A percentile compares a stretch with the other conserved stretches of the same genome.
Evolutionary conservation across 2,113 vertebrate genomes (phyloP).

Genomic region (Neomonachus schauinslandi): DNA sequence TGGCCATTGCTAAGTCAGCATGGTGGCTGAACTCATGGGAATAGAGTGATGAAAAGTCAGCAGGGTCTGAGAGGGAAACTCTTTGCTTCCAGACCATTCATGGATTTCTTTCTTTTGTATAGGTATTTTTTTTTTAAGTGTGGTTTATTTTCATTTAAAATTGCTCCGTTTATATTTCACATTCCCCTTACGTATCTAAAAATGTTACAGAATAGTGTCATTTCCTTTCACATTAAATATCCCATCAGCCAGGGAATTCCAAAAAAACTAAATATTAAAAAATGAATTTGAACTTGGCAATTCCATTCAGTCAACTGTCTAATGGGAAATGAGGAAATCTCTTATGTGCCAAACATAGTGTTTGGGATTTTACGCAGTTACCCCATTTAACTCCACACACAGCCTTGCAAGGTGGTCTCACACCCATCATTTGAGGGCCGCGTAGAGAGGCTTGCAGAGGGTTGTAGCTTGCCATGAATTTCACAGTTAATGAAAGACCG

Average conservation of each 20-base stretch:
- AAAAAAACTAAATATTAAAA: constrained; percentile 20
- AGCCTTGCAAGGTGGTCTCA: background rate
- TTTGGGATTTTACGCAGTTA: background rate
- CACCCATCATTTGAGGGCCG: background rate
- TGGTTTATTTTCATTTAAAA: background rate
- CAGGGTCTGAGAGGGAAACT: background rate
- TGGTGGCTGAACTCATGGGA: background rate
- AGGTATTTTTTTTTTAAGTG: background rate
- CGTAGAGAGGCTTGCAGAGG: background rate
- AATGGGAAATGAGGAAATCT: background rate
- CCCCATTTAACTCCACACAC: background rate
- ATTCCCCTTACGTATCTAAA: background rate
- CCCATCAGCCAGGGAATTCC: background rate
- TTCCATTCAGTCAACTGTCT: background rate
- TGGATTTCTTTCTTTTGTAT: background rate
- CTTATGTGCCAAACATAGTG: background rate
- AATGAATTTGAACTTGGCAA: background rate
- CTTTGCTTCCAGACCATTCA: background rate
- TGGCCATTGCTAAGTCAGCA: background rate
- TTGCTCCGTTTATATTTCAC: constrained; percentile 25
- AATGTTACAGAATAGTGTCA: constrained; percentile 15
- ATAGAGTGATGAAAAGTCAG: constrained; percentile 5
- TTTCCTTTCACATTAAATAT: constrained; percentile 26
- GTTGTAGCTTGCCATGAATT: background rate
- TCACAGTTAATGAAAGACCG: constrained; percentile 7